Percentiles rank a stretch among this genome's conserved stretches.
Conservation (phyloP, 1,140 invertebrate genomes). For the Riptortus pedestris region DNA sequence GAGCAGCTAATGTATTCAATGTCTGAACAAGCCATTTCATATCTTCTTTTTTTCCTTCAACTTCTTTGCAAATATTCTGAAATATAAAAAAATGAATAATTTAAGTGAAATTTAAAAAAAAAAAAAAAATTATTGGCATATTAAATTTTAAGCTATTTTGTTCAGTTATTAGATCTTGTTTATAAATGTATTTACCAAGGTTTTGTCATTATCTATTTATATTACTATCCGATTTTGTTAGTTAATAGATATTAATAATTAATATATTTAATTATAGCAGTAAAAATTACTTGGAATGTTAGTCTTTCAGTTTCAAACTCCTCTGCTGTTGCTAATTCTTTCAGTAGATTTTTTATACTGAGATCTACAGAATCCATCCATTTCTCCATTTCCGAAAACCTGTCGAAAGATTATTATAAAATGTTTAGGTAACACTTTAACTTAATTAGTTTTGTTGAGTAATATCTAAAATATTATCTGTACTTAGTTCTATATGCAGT, state of each 20-base stretch:
- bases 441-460: too few relatives aligned
- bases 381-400: constrained; percentile 67
- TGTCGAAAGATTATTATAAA: constrained; percentile 34
- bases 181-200: too few relatives aligned
- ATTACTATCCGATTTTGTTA: too few relatives aligned
- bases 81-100: constrained; percentile 29
- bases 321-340: constrained; percentile 70
- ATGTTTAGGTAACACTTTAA: too few relatives aligned
- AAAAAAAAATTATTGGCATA: too few relatives aligned
- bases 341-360: constrained; percentile 67
- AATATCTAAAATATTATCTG: background rate
- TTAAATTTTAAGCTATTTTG: too few relatives aligned
- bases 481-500: constrained; percentile 63
- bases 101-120: too few relatives aligned
- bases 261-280: too few relatives aligned
- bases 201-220: too few relatives aligned
- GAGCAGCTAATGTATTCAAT: constrained; percentile 70
- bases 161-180: too few relatives aligned
- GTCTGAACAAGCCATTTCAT: constrained; percentile 91
- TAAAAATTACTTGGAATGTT: constrained; percentile 20
- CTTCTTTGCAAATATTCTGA: constrained; percentile 77
- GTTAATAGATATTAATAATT: too few relatives aligned
- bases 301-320: constrained; percentile 79
- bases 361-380: constrained; percentile 87
- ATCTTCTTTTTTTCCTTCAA: constrained; percentile 77